These are phyloP conservation scores for Apus apus DNA, from an alignment of 2,113 vertebrate species.

Conservation along the genomic window DNA sequence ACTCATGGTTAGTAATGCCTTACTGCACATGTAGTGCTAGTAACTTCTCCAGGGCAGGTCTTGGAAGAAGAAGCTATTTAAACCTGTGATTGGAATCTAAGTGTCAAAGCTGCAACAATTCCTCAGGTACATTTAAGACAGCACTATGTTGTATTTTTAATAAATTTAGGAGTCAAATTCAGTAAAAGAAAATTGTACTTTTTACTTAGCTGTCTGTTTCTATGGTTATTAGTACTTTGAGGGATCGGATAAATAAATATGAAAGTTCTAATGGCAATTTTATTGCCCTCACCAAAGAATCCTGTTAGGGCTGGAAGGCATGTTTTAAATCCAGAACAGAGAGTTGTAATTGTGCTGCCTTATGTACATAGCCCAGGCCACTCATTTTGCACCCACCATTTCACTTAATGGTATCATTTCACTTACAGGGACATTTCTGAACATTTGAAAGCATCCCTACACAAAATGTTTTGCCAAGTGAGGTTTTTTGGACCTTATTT, in stretches of 20 bases:
- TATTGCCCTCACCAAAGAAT: conserved; percentile 2
- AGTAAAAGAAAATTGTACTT: background rate
- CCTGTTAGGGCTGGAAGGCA: background rate
- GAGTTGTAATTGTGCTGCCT: background rate
- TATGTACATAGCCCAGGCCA: background rate
- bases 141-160: background rate
- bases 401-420: conserved; percentile 53
- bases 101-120: background rate
- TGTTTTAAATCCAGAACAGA: conserved; percentile 41
- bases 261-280: background rate
- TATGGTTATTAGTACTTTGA: background rate
- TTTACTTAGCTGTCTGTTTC: background rate
- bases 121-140: background rate
- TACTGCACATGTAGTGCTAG: background rate
- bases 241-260: background rate
- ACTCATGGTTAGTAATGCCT: background rate
- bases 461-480: conserved; percentile 19
- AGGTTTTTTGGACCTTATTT: conserved; percentile 22
- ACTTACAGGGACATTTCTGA: conserved; percentile 39
- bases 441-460: conserved; percentile 14
- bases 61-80: background rate
- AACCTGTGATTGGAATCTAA: background rate
- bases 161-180: background rate
- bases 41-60: background rate
- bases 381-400: conserved; percentile 54